Percentiles rank a stretch among this genome's conserved stretches.
phyloP scores from a whole-genome alignment of 2,113 vertebrate species.

The Myrmecophaga tridactyla region DNA sequence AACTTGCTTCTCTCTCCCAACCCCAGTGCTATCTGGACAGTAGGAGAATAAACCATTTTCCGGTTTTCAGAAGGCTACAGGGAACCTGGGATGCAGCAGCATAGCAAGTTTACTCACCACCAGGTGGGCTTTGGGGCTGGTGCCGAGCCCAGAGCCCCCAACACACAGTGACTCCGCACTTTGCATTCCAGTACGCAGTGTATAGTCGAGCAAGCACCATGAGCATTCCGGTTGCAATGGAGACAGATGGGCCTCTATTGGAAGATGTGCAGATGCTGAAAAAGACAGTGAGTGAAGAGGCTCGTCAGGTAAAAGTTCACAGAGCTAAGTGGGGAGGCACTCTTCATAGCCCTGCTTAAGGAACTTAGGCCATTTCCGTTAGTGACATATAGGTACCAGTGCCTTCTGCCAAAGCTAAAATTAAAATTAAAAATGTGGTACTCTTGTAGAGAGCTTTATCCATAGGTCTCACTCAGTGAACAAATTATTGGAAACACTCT shows the following conservation, averaged over 20 bases:
- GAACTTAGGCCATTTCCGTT: rapidly evolving
- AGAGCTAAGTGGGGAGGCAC: constrained; percentile 45
- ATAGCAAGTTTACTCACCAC: neutral
- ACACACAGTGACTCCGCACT: constrained; percentile 75
- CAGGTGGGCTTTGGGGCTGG: neutral
- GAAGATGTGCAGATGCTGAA: constrained; percentile 93
- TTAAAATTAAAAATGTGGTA: rapidly evolving
- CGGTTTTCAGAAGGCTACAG: neutral
- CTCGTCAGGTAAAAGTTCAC: constrained; percentile 89
- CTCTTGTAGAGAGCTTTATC: neutral
- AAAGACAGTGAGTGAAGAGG: constrained; percentile 91
- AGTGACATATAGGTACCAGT: rapidly evolving
- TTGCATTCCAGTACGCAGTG: constrained; percentile 90
- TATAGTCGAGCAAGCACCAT: constrained; percentile 86
- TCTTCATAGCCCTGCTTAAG: neutral
- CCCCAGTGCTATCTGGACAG: neutral
- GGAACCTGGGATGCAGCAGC: neutral
- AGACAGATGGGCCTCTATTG: constrained; percentile 92
- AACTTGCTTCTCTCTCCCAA: neutral
- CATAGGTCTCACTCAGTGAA: neutral
- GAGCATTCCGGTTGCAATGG: constrained; percentile 93
- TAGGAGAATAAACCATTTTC: neutral
- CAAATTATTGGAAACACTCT: neutral
- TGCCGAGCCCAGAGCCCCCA: neutral
- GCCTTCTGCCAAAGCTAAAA: neutral